These are phyloP conservation scores for Mormyrus proboscirostris DNA, from an alignment of 2,797 vertebrate species.

Conservation along the genomic window DNA sequence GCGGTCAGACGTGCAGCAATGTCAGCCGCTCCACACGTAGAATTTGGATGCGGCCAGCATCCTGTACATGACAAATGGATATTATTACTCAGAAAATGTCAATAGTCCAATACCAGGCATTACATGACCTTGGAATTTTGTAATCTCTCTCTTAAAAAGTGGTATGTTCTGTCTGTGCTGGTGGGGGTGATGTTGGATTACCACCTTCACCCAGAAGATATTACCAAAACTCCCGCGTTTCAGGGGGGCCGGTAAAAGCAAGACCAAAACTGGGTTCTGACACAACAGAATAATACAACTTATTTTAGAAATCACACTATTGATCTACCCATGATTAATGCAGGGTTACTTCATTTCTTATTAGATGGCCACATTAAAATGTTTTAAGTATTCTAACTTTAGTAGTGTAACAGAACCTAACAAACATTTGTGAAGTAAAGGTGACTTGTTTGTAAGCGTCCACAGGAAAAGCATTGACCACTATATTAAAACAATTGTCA, in stretches of 20 bases:
- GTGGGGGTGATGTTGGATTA: not conserved
- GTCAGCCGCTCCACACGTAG: not conserved
- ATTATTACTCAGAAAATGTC: conserved; percentile 45
- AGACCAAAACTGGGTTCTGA: not conserved
- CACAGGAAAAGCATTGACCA: not conserved
- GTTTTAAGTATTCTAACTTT: not conserved
- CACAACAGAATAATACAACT: not conserved
- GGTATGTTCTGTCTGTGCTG: not conserved
- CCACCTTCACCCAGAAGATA: not conserved
- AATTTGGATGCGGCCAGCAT: conserved; percentile 36
- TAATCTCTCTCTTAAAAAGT: conserved; percentile 9
- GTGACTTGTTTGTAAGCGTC: not conserved
- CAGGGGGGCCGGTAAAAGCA: not conserved
- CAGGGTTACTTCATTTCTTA: not conserved
- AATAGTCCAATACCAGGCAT: not conserved
- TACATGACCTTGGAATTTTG: conserved; percentile 3
- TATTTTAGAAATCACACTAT: not conserved
- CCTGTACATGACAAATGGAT: conserved; percentile 39
- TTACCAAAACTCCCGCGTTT: not conserved
- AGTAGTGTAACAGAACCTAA: not conserved
- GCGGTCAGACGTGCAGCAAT: not conserved
- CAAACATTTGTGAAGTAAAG: not conserved
- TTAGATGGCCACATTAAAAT: not conserved
- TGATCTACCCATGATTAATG: not conserved
- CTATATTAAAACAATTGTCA: not conserved